Percentiles rank a stretch among this genome's conserved stretches.
These are phyloP conservation scores for Actinemys pallida DNA, from an alignment of 2,113 vertebrate genomes.

Conservation along the genomic window DNA sequence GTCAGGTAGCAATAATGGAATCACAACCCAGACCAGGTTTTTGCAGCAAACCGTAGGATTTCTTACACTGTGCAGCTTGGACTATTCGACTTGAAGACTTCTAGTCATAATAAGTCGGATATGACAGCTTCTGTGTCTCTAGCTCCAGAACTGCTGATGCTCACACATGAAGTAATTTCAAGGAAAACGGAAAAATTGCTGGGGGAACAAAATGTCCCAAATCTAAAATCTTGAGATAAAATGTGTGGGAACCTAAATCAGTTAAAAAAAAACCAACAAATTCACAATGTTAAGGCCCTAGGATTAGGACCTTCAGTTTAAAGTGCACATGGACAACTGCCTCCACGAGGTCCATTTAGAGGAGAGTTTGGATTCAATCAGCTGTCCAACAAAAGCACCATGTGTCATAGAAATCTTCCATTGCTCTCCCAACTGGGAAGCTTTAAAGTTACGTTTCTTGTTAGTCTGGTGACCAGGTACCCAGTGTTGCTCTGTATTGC, in stretches of 20 bases:
- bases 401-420: background rate
- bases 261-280: background rate
- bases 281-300: background rate
- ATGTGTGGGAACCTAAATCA: background rate
- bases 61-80: constrained; percentile 29
- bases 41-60: constrained; percentile 6
- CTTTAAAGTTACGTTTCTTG: background rate
- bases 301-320: constrained; percentile 41
- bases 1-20: background rate
- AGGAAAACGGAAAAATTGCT: background rate
- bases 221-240: constrained; percentile 55
- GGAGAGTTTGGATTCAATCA: background rate
- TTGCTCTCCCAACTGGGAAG: background rate
- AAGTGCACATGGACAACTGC: constrained; percentile 49
- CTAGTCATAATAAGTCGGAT: background rate
- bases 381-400: constrained; percentile 68
- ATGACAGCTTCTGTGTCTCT: constrained; percentile 18
- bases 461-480: background rate
- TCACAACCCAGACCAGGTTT: background rate
- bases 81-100: background rate
- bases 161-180: constrained; percentile 37
- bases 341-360: background rate
- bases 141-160: constrained; percentile 40
- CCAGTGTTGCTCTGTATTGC: background rate
- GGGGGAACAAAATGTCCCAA: background rate